These are phyloP conservation scores for Rhinoderma darwinii DNA, from an alignment of 2,113 vertebrate genomes.

Conservation along the genomic window DNA sequence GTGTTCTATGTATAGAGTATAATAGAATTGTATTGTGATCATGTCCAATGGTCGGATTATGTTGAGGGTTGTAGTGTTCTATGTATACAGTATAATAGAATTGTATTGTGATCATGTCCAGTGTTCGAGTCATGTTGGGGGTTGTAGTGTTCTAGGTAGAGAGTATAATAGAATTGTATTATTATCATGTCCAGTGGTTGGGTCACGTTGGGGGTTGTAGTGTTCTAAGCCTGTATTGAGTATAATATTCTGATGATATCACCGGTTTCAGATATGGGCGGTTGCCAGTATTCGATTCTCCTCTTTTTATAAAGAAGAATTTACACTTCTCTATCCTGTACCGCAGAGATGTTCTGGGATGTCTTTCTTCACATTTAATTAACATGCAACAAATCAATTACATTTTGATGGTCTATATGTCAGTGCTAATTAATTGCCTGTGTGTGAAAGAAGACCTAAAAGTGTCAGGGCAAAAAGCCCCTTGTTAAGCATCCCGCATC, in stretches of 20 bases:
- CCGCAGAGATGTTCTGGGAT: background rate
- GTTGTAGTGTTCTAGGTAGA: background rate
- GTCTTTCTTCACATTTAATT: background rate
- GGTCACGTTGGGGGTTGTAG: background rate
- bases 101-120: too few relatives aligned
- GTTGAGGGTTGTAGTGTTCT: too few relatives aligned
- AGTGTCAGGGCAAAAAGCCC: slow-evolving; percentile 28
- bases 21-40: too few relatives aligned
- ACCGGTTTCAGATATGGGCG: background rate
- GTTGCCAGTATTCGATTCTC: background rate
- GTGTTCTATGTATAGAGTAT: too few relatives aligned
- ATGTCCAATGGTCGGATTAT: too few relatives aligned
- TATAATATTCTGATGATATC: background rate
- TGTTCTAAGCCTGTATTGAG: background rate
- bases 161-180: too few relatives aligned
- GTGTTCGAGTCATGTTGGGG: background rate
- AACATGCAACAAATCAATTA: slow-evolving; percentile 8
- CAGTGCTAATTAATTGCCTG: slow-evolving; percentile 7
- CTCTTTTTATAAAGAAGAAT: background rate
- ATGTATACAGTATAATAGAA: too few relatives aligned
- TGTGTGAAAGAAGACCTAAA: background rate
- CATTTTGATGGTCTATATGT: background rate
- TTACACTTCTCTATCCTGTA: background rate
- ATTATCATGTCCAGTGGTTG: too few relatives aligned
- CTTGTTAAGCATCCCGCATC: background rate